Evolutionary conservation across 2,888 invertebrate genomes (phyloP), one percentile per base, ranked within the genome.

Genomic region (Vandiemenella viatica): DNA sequence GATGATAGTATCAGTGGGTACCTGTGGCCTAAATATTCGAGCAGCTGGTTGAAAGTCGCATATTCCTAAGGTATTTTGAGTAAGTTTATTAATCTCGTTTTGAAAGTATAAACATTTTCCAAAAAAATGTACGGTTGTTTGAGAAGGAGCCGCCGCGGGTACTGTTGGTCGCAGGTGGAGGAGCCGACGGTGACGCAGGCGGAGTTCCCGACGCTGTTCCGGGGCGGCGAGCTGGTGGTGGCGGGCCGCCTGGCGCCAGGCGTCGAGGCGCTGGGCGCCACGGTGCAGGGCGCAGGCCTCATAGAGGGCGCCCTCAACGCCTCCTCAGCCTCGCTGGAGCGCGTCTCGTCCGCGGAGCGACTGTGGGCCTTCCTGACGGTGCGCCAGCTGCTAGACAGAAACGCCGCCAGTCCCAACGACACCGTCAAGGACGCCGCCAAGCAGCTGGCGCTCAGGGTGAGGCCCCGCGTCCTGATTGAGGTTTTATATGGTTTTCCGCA

Each of bases 281-380:
- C 18, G 37, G 37, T 15, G 8, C 8, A 18, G 10, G 19, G 17
- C 16, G 37, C 13, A 19, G n/a, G 37, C 21, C 20, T 26, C n/a
- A 5, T 13, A 17, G 37, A 18, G 13, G 37, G 13, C 10, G 23
- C 17, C 18, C n/a, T n/a, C n/a, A n/a, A n/a, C n/a, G n/a, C n/a
- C n/a, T n/a, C n/a, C n/a, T n/a, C n/a, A n/a, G n/a, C n/a, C n/a
- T n/a, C 1, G 60, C 61, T 2, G 53, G 53, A 21, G 61, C 57
- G 42, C 5, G 67, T 60, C 56, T 55, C 67, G 49, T 72, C 69
- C 6, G 61, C 75, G 48, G 75, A 77, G 61, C 65, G 75, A 23
- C 62, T 80, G 46, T 81, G 80, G 79, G 79, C 80, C 1, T 80
- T 79, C 61, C 66, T 79, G 55, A 78, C 75, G 37, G 73, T 82